These are phyloP conservation scores for Callinectes sapidus DNA, from an alignment of 2,888 invertebrate genomes.

Conservation along the genomic window DNA sequence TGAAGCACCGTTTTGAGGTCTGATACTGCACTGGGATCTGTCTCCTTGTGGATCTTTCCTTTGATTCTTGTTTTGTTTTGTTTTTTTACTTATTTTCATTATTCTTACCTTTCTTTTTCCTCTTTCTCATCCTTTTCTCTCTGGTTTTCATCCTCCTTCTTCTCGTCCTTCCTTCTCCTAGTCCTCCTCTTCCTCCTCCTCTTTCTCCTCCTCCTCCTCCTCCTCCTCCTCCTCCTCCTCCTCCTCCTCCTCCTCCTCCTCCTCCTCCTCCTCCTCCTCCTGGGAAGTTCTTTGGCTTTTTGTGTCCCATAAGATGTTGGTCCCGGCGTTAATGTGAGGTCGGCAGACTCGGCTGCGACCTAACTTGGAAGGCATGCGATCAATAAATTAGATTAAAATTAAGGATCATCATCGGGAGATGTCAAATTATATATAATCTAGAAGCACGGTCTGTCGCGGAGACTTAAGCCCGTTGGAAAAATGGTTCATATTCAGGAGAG, in stretches of 20 bases:
- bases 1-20: background rate
- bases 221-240: background rate
- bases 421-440: constrained; percentile 37
- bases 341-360: constrained; percentile 1
- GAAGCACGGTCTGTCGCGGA: constrained; percentile 32
- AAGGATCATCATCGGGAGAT: constrained; percentile 31
- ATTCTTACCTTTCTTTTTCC: background rate
- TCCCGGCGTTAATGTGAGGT: constrained; percentile 20
- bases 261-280: background rate
- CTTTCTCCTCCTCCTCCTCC: constrained; percentile 17
- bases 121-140: background rate
- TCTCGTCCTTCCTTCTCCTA: no score
- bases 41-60: background rate
- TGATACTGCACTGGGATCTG: background rate
- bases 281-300: constrained; percentile 19
- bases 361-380: constrained; percentile 3
- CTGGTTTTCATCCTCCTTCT: background rate
- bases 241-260: constrained; percentile 17
- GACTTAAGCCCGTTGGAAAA: background rate
- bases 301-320: constrained; percentile 21
- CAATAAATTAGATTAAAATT: constrained; percentile 33
- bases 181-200: background rate
- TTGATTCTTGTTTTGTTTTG: no score
- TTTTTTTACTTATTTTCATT: background rate
- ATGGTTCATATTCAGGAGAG: background rate